These are phyloP conservation scores for Drosophila tristis DNA, from an alignment of 1,140 invertebrate species.

Conservation along the genomic window DNA sequence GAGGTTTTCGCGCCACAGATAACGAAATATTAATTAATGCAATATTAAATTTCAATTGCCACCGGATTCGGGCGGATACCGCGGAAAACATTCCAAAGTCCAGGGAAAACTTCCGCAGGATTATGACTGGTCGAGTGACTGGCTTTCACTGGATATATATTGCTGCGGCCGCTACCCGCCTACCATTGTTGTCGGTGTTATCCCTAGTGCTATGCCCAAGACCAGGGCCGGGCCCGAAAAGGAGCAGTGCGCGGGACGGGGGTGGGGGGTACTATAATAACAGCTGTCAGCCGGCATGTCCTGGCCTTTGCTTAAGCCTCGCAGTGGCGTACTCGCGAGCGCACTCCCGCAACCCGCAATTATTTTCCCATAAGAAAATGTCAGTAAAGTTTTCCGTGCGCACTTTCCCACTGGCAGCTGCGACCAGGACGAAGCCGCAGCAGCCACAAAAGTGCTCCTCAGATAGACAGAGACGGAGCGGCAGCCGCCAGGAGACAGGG, in stretches of 20 bases:
- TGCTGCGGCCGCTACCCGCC: conserved; percentile 15
- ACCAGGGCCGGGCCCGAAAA: not conserved
- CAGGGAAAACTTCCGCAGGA: conserved; percentile 40
- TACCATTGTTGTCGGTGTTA: conserved; percentile 43
- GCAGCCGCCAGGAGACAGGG: conserved; percentile 11
- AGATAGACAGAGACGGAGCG: conserved; percentile 32
- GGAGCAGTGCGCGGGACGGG: no score
- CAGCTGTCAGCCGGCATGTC: conserved; percentile 68
- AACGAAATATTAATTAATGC: conserved; percentile 35
- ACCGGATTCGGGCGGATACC: conserved; percentile 13
- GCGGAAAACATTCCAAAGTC: conserved; percentile 22
- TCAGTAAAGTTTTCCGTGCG: conserved; percentile 69
- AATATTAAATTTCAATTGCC: conserved; percentile 39
- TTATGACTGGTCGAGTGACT: conserved; percentile 34
- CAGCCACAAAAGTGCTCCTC: conserved; percentile 51
- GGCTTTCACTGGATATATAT: conserved; percentile 44
- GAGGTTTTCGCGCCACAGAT: conserved; percentile 5
- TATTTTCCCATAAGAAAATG: conserved; percentile 77
- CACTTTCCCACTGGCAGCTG: conserved; percentile 59
- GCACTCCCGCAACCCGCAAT: conserved; percentile 47
- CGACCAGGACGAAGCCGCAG: conserved; percentile 32
- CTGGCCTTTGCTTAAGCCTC: conserved; percentile 47
- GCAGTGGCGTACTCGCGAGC: not conserved
- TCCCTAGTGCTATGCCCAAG: conserved; percentile 36
- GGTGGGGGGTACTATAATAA: conserved; percentile 58